Evolutionary conservation across 37 sponge, comb jelly and placozoan genomes (phyloP).

Genomic region (Beroe ovata): DNA sequence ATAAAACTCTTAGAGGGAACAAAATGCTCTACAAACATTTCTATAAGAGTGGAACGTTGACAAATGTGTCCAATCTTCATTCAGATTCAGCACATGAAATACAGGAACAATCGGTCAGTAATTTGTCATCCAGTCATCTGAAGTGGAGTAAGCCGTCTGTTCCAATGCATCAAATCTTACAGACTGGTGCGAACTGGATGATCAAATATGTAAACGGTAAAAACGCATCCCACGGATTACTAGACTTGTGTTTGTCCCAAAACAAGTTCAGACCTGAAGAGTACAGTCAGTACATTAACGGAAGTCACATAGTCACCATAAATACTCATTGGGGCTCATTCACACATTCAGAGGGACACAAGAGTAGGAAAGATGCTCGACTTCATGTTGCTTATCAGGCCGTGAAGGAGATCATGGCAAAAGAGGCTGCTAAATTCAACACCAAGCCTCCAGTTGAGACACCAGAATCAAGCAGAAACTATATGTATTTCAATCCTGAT

Average conservation of each 20-base stretch:
- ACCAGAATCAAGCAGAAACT: background rate
- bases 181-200: slow-evolving; percentile 43
- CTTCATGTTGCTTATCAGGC: background rate
- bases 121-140: background rate
- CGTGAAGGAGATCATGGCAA: slow-evolving; percentile 8
- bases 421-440: slow-evolving; percentile 22
- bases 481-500: background rate
- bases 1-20: slow-evolving; percentile 6
- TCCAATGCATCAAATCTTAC: background rate
- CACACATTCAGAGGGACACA: background rate
- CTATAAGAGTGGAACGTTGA: background rate
- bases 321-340: slow-evolving; percentile 43
- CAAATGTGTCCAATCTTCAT: background rate
- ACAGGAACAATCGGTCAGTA: background rate
- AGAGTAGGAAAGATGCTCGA: slow-evolving; percentile 9
- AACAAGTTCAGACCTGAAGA: background rate
- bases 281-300: slow-evolving; percentile 35
- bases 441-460: background rate
- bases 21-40: slow-evolving; percentile 62
- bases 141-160: background rate
- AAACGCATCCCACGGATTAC: slow-evolving; percentile 20
- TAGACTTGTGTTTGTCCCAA: background rate
- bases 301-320: background rate
- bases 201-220: background rate
- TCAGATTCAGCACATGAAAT: no score